Evolutionary conservation across 2,888 invertebrate genomes (phyloP).

Genomic region (Tetramorium bicarinatum): DNA sequence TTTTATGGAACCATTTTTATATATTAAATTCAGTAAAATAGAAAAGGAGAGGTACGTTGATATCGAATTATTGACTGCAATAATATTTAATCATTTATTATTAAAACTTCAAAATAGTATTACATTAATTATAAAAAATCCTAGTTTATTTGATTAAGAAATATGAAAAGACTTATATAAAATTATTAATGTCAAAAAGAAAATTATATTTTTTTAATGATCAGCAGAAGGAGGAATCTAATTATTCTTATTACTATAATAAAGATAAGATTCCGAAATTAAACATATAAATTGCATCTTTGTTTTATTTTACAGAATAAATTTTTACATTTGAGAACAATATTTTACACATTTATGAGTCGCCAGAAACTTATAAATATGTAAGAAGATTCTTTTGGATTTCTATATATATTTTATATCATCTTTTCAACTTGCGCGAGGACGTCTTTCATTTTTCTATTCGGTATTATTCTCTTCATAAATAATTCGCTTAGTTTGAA

Average conservation of each 20-base stretch:
- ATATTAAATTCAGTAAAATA: background rate
- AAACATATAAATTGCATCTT: background rate
- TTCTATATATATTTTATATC: background rate
- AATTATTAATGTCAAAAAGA: background rate
- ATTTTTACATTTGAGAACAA: background rate
- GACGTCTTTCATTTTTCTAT: background rate
- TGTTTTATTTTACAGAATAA: background rate
- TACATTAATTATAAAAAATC: background rate
- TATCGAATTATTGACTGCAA: background rate
- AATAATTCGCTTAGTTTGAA: background rate
- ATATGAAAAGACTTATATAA: background rate
- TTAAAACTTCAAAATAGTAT: background rate
- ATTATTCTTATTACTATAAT: constrained; percentile 7
- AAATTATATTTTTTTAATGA: background rate
- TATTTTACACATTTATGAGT: background rate
- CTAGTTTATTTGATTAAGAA: background rate
- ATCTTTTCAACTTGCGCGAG: background rate
- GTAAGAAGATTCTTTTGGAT: background rate
- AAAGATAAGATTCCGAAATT: background rate
- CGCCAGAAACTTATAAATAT: background rate
- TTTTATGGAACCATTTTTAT: background rate
- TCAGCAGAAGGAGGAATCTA: background rate
- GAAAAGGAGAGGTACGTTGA: background rate
- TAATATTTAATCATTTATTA: constrained; percentile 14
- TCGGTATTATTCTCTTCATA: background rate